Percentiles rank a stretch among this genome's conserved stretches.
These are phyloP conservation scores for Hydrocynus forskahlii DNA, from an alignment of 2,797 vertebrate genomes.

Conservation along the genomic window DNA sequence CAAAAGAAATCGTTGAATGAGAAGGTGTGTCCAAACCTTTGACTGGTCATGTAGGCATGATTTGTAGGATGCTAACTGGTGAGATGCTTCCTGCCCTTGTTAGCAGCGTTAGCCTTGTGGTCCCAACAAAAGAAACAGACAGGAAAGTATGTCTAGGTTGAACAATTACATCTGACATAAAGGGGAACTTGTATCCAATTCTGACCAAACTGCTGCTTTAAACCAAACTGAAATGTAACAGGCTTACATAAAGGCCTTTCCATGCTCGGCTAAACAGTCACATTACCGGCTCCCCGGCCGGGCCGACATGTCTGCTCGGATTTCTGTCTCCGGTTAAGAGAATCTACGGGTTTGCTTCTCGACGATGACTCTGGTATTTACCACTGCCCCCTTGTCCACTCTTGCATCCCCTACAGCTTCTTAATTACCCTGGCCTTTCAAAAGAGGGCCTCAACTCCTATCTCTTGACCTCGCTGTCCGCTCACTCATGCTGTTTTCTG, in stretches of 20 bases:
- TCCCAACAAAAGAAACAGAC: not conserved
- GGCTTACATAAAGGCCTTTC: conserved; percentile 14
- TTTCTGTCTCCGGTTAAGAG: conserved; percentile 13
- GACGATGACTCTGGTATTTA: conserved; percentile 46
- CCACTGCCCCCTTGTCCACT: conserved; percentile 10
- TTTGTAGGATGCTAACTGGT: not conserved
- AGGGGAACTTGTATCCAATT: not conserved
- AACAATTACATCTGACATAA: not conserved
- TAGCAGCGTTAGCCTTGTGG: not conserved
- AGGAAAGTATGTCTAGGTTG: not conserved
- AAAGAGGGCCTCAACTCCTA: conserved; percentile 1
- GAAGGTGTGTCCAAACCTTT: no score
- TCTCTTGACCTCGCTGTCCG: not conserved
- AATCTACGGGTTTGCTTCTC: not conserved
- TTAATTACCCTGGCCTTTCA: conserved; percentile 48
- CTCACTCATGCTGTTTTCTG: not conserved
- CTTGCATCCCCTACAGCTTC: conserved; percentile 29
- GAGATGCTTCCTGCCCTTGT: not conserved
- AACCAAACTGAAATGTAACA: conserved; percentile 7
- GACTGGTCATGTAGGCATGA: no score
- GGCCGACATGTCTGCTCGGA: not conserved
- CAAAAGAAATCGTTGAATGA: no score
- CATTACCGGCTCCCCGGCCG: not conserved
- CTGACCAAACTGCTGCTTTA: not conserved
- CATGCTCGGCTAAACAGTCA: not conserved